phyloP scores from a whole-genome alignment of 2,797 vertebrate genomes.

The Hippoglossus hippoglossus region DNA sequence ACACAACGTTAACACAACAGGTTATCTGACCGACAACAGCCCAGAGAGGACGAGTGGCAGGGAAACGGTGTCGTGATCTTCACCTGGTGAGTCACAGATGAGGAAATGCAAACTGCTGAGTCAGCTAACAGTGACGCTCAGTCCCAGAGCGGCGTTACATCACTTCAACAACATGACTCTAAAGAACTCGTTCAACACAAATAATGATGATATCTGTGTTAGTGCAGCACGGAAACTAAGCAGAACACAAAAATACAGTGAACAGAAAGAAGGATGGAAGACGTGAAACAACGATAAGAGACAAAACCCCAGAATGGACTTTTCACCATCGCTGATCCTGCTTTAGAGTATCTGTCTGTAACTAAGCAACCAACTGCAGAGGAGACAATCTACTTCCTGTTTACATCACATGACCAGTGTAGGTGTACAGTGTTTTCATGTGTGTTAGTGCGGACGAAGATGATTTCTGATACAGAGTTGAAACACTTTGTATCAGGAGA shows the following conservation, averaged over 20 bases:
- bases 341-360: too few relatives aligned
- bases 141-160: neutral
- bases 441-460: too few relatives aligned
- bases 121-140: neutral
- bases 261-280: neutral
- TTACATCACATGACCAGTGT: too few relatives aligned
- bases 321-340: too few relatives aligned
- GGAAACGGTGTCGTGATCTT: conserved; percentile 1
- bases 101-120: conserved; percentile 36
- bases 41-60: neutral
- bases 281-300: neutral
- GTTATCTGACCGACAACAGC: conserved; percentile 12
- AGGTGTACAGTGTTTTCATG: too few relatives aligned
- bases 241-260: neutral
- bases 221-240: neutral
- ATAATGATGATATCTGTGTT: neutral
- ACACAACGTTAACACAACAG: conserved; percentile 1
- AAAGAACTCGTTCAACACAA: too few relatives aligned
- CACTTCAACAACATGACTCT: neutral
- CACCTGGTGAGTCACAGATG: conserved; percentile 42
- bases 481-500: too few relatives aligned
- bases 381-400: too few relatives aligned
- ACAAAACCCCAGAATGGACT: too few relatives aligned
- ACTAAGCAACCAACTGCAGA: too few relatives aligned
- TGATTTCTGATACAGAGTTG: too few relatives aligned